Percentiles rank a stretch among this genome's conserved stretches.
phyloP scores from a whole-genome alignment of 2,797 vertebrate species.

The Rhabdophis nuchalis region DNA sequence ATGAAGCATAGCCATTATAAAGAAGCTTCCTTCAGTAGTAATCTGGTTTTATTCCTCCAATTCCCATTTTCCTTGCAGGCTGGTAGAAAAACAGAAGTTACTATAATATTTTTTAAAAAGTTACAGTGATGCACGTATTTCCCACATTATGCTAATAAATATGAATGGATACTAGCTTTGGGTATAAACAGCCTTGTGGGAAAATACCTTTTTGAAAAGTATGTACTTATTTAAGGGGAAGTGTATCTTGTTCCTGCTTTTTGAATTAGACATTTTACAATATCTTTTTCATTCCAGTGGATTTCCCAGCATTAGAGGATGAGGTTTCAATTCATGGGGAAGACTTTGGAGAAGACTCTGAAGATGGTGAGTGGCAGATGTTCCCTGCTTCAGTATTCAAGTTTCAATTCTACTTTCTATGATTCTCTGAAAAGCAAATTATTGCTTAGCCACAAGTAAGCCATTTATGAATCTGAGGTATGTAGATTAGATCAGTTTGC shows the following conservation, averaged over 20 bases:
- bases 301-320: constrained; percentile 66
- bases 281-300: constrained; percentile 67
- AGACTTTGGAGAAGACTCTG: constrained; percentile 58
- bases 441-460: neutral
- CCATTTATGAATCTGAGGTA: neutral
- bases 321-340: constrained; percentile 53
- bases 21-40: constrained; percentile 36
- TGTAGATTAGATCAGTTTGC: neutral
- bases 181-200: neutral
- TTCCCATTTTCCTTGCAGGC: constrained; percentile 44
- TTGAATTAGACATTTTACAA: neutral
- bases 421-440: neutral
- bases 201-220: neutral
- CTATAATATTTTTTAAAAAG: neutral
- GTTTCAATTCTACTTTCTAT: neutral
- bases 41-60: constrained; percentile 37
- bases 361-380: constrained; percentile 62
- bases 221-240: neutral
- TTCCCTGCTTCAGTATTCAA: neutral
- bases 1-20: constrained; percentile 51
- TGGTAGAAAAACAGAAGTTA: constrained; percentile 20
- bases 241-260: neutral
- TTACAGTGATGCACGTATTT: constrained; percentile 7
- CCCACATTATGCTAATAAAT: neutral
- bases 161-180: neutral